Evolutionary conservation across 2,797 vertebrate species (phyloP).

Genomic region (Enteromius mattozi): DNA sequence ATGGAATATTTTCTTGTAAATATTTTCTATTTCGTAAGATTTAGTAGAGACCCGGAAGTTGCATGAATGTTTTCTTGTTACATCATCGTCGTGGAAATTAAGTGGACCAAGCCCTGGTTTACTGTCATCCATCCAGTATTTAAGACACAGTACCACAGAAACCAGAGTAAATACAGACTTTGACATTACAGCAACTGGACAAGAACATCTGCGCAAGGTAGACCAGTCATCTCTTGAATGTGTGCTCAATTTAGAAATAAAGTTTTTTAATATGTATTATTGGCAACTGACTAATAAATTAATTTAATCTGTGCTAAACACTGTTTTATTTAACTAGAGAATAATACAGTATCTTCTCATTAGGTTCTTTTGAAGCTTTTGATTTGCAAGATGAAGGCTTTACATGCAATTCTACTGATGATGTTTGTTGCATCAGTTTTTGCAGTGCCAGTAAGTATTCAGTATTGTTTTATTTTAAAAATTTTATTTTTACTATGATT

Average conservation of each 20-base stretch:
- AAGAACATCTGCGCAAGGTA: slow-evolving; percentile 43
- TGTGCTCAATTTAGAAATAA: background rate
- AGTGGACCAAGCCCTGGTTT: slow-evolving; percentile 39
- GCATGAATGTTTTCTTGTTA: slow-evolving; percentile 18
- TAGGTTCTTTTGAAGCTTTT: background rate
- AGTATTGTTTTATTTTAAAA: background rate
- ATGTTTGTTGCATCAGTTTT: slow-evolving; percentile 39
- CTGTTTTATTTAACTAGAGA: background rate
- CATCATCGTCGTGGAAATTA: background rate
- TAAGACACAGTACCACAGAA: slow-evolving; percentile 28
- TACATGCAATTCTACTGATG: slow-evolving; percentile 43
- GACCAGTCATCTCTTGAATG: background rate
- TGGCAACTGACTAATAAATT: background rate
- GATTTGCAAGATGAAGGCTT: slow-evolving; percentile 46
- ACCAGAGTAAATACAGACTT: background rate
- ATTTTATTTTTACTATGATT: background rate
- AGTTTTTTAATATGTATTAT: background rate
- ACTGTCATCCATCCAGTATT: slow-evolving; percentile 35
- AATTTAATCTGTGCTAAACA: background rate
- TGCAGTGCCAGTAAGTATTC: slow-evolving; percentile 45
- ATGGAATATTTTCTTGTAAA: too few species aligned
- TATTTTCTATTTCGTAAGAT: background rate
- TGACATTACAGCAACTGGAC: slow-evolving; percentile 7
- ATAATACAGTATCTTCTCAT: background rate
- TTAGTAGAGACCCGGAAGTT: slow-evolving; percentile 23